Percentiles rank a stretch among this genome's conserved stretches.
Evolutionary conservation across 2,888 invertebrate genomes (phyloP).

Genomic region (Eurytoma adleriae): DNA sequence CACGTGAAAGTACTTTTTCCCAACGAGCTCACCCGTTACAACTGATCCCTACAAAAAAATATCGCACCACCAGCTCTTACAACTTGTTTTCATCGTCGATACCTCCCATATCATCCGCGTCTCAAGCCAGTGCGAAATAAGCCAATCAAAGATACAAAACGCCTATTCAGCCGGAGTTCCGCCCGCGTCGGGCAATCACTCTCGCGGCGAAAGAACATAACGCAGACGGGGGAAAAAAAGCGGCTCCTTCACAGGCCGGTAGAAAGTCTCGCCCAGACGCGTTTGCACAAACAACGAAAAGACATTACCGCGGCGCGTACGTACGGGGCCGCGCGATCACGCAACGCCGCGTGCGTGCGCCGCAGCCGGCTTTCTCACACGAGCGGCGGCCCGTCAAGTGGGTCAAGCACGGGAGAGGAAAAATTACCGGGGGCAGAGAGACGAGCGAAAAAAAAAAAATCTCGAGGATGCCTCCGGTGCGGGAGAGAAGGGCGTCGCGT

Average conservation of each 20-base stretch:
- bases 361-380: constrained; percentile 15
- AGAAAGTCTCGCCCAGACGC: background rate
- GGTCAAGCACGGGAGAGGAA: background rate
- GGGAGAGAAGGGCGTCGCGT: background rate
- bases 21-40: too few species aligned
- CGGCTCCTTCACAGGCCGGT: background rate
- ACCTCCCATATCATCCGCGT: too few species aligned
- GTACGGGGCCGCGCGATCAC: constrained; percentile 38
- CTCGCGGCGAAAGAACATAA: constrained; percentile 4
- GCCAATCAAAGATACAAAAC: too few species aligned
- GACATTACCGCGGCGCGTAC: background rate
- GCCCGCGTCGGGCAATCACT: background rate
- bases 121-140: too few species aligned
- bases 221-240: background rate
- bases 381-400: background rate
- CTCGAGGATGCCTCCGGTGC: background rate
- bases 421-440: background rate
- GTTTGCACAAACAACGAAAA: constrained; percentile 15
- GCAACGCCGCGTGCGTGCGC: constrained; percentile 3
- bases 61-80: too few species aligned
- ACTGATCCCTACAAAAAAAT: too few species aligned
- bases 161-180: background rate
- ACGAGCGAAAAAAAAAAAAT: background rate
- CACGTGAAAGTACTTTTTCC: too few species aligned
- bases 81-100: too few species aligned